These are phyloP conservation scores for Pelusios castaneus DNA, from an alignment of 2,113 vertebrate species.

Conservation along the genomic window DNA sequence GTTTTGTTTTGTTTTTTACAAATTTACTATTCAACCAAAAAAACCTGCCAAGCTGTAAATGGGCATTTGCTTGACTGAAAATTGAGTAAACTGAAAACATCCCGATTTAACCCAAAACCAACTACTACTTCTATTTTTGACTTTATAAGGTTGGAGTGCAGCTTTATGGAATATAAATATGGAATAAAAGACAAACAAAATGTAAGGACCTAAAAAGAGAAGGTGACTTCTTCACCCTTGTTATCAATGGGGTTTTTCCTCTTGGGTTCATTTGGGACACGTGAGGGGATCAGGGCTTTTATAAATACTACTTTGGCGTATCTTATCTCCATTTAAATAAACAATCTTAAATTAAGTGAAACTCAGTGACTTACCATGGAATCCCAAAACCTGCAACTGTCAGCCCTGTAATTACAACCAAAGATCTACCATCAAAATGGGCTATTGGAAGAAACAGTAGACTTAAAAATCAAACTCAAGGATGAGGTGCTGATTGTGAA, in stretches of 20 bases:
- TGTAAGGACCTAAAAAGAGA: not conserved
- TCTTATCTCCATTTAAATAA: not conserved
- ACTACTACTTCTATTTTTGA: not conserved
- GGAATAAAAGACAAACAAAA: not conserved
- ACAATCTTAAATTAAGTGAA: not conserved
- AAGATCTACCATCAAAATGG: not conserved
- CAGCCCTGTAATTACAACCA: constrained; percentile 72
- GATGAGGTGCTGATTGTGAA: not conserved
- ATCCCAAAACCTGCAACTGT: constrained; percentile 85
- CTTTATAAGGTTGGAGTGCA: not conserved
- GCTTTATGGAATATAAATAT: not conserved
- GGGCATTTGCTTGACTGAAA: not conserved
- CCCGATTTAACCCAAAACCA: not conserved
- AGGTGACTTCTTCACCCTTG: not conserved
- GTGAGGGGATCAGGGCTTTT: not conserved
- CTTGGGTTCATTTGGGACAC: not conserved
- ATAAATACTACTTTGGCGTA: not conserved
- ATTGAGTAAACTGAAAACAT: not conserved
- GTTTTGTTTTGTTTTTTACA: too few species aligned
- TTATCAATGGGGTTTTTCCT: not conserved
- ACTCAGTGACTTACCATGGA: constrained; percentile 79
- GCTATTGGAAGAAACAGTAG: not conserved
- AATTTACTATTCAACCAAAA: not conserved
- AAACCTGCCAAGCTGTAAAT: not conserved
- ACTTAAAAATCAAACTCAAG: not conserved